These are phyloP conservation scores for Orthosia incerta DNA, from an alignment of 2,888 invertebrate species.

Conservation along the genomic window DNA sequence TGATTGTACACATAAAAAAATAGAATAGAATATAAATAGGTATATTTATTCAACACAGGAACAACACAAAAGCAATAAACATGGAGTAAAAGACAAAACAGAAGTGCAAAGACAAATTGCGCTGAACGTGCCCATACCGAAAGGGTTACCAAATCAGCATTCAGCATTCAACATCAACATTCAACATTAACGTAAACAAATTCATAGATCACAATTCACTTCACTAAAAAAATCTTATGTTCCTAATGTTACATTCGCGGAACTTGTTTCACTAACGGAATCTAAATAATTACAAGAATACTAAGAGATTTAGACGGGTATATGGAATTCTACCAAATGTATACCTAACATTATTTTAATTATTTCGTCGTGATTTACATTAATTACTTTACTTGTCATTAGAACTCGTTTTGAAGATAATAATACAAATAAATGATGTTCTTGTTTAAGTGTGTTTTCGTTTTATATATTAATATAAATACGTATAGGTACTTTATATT, in stretches of 20 bases:
- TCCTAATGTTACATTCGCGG: not conserved
- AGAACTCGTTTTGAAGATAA: slow-evolving; percentile 47
- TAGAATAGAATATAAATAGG: no score
- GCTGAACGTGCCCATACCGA: no score
- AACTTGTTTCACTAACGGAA: slow-evolving; percentile 53
- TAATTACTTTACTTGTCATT: slow-evolving; percentile 53
- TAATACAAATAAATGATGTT: slow-evolving; percentile 58
- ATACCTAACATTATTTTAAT: slow-evolving; percentile 63
- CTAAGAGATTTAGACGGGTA: slow-evolving; percentile 30
- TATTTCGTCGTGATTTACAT: slow-evolving; percentile 47
- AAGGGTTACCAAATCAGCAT: no score
- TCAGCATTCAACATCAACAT: no score
- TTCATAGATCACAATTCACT: slow-evolving; percentile 21
- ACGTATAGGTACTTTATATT: slow-evolving; percentile 22
- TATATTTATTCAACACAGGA: no score
- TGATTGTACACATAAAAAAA: no score
- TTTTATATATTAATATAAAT: slow-evolving; percentile 16
- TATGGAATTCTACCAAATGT: slow-evolving; percentile 57
- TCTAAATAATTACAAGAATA: slow-evolving; percentile 53
- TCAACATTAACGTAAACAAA: not conserved
- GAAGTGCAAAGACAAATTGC: no score
- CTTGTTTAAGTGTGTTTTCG: slow-evolving; percentile 57
- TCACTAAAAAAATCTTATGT: slow-evolving; percentile 2
- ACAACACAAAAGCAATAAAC: no score
- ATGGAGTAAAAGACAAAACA: no score